Base-by-base conservation (phyloP, 2,113 vertebrate genomes). In the Hucho hucho region DNA sequence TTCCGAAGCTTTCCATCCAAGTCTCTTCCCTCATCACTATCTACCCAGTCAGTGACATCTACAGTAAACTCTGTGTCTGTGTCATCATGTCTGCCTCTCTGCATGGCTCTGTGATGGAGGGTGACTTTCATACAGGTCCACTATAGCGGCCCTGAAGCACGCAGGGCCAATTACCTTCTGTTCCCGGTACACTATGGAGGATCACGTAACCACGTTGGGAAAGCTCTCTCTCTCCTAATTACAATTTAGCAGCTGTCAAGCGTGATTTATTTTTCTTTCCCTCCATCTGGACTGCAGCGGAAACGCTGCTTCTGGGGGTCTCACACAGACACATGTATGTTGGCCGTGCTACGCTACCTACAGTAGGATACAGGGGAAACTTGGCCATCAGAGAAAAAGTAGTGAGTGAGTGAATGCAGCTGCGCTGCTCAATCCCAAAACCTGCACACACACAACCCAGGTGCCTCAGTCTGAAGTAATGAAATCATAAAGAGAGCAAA, bases 191-290 rank as follows among this genome's bases (percentile, higher is more conserved):
- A 56, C 32, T 14, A 18, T 29, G 29, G 20, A 28, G 61, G 25
- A 72, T 59, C 63, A 25, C 24, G 24, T 37, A 73, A 32, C 43
- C 6, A 9, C 64, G 16, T 64, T 28, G 58, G 12, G 69, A 73
- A 73, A 73, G 9, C 49, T 43, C 64, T 43, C 70, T 43, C 58
- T 58, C 37, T 49, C 29, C 26, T 70, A 70, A 79, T 79, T 70
- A 79, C 28, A 74, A 49, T 70, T 70, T 47, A 74, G 71, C n/a
- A 69, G 72, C 56, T 79, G 72, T 63, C 67, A 24, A 59, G 24
- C 16, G 1, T 53, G 28, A 74, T 59, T 74, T 56, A 69, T 78
- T 74, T 70, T 70, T 56, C 46, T 65, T 53, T 58, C 43, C 20
- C 63, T 37, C 43, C 72, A 47, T 65, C 46, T 70, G 59, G 26